Evolutionary conservation across 2,888 invertebrate genomes (phyloP).

Genomic region (Arenicola marina): DNA sequence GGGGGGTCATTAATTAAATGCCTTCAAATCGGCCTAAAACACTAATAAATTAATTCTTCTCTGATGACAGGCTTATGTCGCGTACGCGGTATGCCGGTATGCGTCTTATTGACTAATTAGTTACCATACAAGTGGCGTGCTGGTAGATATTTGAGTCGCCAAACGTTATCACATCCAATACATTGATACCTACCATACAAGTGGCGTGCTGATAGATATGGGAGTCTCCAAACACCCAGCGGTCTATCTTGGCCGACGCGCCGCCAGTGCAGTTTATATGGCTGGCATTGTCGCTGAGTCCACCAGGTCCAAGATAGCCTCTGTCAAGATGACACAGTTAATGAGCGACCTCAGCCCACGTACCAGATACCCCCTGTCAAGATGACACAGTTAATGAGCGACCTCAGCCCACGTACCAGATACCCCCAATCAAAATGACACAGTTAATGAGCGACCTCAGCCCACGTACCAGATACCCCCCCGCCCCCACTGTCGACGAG

Average conservation of each 20-base stretch:
- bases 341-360: neutral
- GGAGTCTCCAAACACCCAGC: conserved; percentile 71
- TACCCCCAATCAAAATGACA: neutral
- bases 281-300: conserved; percentile 67
- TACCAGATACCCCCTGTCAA: neutral
- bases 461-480: too few relatives aligned
- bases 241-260: conserved; percentile 71
- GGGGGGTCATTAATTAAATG: too few relatives aligned
- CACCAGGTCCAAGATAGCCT: conserved; percentile 91
- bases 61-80: too few relatives aligned
- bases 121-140: conserved; percentile 66
- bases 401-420: neutral
- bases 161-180: too few relatives aligned
- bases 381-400: neutral
- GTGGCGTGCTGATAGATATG: conserved; percentile 80
- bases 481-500: too few relatives aligned
- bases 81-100: too few relatives aligned
- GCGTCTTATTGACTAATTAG: too few relatives aligned
- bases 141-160: conserved; percentile 78
- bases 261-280: conserved; percentile 67
- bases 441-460: neutral
- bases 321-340: conserved; percentile 61
- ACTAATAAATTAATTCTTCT: too few relatives aligned
- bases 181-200: conserved; percentile 46
- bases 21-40: too few relatives aligned